phyloP scores from a whole-genome alignment of 2,797 vertebrate species.

The Anabas testudineus region DNA sequence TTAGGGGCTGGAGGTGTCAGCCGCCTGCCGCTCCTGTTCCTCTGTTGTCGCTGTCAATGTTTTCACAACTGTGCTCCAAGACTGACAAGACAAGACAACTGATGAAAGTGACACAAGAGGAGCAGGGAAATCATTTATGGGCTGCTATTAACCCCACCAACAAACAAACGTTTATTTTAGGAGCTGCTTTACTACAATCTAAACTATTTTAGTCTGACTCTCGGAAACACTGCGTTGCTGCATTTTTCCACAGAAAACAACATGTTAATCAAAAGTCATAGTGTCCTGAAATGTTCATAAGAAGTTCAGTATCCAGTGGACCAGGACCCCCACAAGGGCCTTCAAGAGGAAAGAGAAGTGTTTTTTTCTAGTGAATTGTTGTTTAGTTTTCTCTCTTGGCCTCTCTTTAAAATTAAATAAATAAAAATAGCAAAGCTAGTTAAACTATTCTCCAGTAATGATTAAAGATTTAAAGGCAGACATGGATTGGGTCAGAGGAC shows the following conservation, averaged over 20 bases:
- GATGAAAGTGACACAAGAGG: conserved; percentile 43
- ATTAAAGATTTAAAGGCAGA: not conserved
- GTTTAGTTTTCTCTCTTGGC: too few relatives aligned
- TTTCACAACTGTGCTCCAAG: conserved; percentile 78
- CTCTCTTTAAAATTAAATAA: too few relatives aligned
- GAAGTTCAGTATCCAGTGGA: too few relatives aligned
- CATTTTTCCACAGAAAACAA: not conserved
- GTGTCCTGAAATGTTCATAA: not conserved
- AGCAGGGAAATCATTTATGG: conserved; percentile 56
- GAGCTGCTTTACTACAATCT: conserved; percentile 6
- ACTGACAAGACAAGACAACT: conserved; percentile 46
- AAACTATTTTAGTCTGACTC: conserved; percentile 13
- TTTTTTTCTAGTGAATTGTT: too few relatives aligned
- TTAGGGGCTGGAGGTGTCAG: conserved; percentile 71
- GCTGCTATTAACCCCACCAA: conserved; percentile 47
- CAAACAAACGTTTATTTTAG: conserved; percentile 70
- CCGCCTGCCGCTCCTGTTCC: conserved; percentile 57
- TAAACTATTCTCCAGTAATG: not conserved
- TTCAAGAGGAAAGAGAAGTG: too few relatives aligned
- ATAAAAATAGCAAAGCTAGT: too few relatives aligned
- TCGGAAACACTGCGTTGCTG: not conserved
- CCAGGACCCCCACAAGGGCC: too few relatives aligned
- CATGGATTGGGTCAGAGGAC: too few relatives aligned
- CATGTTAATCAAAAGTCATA: not conserved
- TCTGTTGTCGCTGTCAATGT: conserved; percentile 63